Evolutionary conservation across 1,140 invertebrate genomes (phyloP).

Genomic region (Proctacanthus coquilletti): DNA sequence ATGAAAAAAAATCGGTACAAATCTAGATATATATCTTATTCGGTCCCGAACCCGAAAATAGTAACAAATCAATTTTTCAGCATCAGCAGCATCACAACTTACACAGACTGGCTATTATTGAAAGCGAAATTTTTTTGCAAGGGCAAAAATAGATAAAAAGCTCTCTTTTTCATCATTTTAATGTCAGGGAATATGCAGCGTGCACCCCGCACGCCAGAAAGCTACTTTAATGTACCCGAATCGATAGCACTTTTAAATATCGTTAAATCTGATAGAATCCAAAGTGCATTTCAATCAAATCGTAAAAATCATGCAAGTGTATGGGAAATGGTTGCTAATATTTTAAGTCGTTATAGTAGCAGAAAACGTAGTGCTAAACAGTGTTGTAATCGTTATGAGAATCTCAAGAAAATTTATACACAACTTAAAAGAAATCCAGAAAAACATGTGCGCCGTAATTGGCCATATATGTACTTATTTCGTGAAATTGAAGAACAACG

Average conservation of each 20-base stretch:
- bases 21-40: too few relatives aligned
- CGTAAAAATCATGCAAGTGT: slow-evolving; percentile 29
- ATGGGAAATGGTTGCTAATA: slow-evolving; percentile 28
- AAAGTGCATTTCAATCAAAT: slow-evolving; percentile 28
- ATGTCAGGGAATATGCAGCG: too few relatives aligned
- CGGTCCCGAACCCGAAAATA: too few relatives aligned
- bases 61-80: too few relatives aligned
- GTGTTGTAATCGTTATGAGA: slow-evolving; percentile 28
- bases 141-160: too few relatives aligned
- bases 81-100: too few relatives aligned
- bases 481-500: slow-evolving; percentile 28
- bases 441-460: slow-evolving; percentile 25
- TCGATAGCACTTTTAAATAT: slow-evolving; percentile 26
- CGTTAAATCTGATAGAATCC: slow-evolving; percentile 26
- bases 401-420: slow-evolving; percentile 28
- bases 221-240: slow-evolving; percentile 27
- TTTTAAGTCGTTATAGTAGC: slow-evolving; percentile 24
- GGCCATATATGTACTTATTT: slow-evolving; percentile 29
- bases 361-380: slow-evolving; percentile 25
- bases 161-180: too few relatives aligned
- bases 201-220: slow-evolving; percentile 26
- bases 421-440: slow-evolving; percentile 28
- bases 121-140: too few relatives aligned
- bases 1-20: too few relatives aligned
- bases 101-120: too few relatives aligned